These are phyloP conservation scores for Dicyrtomina minuta DNA, from an alignment of 2,888 invertebrate species.

Conservation along the genomic window DNA sequence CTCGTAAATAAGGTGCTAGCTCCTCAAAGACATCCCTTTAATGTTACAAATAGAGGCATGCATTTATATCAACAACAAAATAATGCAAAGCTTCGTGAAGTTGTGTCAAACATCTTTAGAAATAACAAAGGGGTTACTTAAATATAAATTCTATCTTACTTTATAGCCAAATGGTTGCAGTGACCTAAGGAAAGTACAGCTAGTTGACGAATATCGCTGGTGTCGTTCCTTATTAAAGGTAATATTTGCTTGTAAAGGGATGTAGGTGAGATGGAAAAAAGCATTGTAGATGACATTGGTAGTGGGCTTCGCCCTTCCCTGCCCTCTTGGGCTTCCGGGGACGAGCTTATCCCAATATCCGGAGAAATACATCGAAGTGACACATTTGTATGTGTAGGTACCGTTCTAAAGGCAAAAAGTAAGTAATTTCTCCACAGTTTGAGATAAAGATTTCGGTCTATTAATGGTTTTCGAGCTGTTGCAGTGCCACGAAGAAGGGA, in stretches of 20 bases:
- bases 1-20: constrained; percentile 82
- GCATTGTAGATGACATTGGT: constrained; percentile 49
- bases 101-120: too few species aligned
- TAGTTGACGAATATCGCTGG: constrained; percentile 88
- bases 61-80: too few species aligned
- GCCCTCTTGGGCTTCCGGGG: constrained; percentile 67
- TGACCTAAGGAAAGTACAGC: constrained; percentile 92
- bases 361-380: constrained; percentile 89
- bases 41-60: too few species aligned
- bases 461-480: constrained; percentile 83
- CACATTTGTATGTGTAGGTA: constrained; percentile 80
- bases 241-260: constrained; percentile 90
- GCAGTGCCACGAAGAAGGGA: constrained; percentile 86
- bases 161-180: constrained; percentile 90
- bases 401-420: constrained; percentile 92
- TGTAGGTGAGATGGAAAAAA: constrained; percentile 71
- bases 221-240: constrained; percentile 89
- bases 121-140: too few species aligned
- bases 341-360: constrained; percentile 72
- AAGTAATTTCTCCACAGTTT: constrained; percentile 98
- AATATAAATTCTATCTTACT: constrained; percentile 73
- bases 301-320: constrained; percentile 52
- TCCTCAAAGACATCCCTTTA: constrained; percentile 98
- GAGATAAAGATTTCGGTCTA: constrained; percentile 91
- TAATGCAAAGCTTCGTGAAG: constrained; percentile 25